phyloP scores from a whole-genome alignment of 2,797 vertebrate genomes.

The Cirrhinus molitorella region DNA sequence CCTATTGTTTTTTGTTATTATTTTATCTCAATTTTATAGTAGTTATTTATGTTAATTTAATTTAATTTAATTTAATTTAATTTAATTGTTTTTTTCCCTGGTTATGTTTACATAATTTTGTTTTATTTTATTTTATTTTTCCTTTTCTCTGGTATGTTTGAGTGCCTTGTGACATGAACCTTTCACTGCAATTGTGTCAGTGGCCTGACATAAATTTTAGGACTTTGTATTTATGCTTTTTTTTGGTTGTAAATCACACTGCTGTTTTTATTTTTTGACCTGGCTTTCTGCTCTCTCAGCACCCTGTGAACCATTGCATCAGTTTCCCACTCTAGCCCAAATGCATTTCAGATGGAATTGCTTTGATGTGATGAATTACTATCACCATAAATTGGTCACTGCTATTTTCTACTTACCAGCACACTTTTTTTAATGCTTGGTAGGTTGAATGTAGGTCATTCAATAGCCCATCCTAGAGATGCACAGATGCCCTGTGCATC shows the following conservation, averaged over 20 bases:
- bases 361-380: conserved; percentile 48
- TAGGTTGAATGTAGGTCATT: conserved; percentile 45
- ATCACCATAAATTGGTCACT: conserved; percentile 40
- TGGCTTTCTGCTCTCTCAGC: conserved; percentile 20
- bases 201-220: neutral
- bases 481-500: neutral
- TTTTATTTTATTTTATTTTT: neutral
- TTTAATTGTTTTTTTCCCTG: neutral
- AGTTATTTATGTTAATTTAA: too few relatives aligned
- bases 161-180: neutral
- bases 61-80: neutral
- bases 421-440: conserved; percentile 36
- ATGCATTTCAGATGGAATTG: conserved; percentile 49
- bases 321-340: conserved; percentile 28
- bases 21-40: too few relatives aligned
- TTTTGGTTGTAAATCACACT: conserved; percentile 11
- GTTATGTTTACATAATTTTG: too few relatives aligned
- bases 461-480: conserved; percentile 1
- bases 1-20: too few relatives aligned
- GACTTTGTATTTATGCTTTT: conserved; percentile 5
- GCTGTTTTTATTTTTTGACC: conserved; percentile 21
- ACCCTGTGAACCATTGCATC: conserved; percentile 36
- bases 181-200: neutral
- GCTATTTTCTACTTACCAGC: conserved; percentile 39
- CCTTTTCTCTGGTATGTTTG: neutral